Percentiles rank a stretch among this genome's conserved stretches.
Evolutionary conservation across 53 echinoderm and acorn worm species (phyloP).

Genomic region (Arbacia lixula): DNA sequence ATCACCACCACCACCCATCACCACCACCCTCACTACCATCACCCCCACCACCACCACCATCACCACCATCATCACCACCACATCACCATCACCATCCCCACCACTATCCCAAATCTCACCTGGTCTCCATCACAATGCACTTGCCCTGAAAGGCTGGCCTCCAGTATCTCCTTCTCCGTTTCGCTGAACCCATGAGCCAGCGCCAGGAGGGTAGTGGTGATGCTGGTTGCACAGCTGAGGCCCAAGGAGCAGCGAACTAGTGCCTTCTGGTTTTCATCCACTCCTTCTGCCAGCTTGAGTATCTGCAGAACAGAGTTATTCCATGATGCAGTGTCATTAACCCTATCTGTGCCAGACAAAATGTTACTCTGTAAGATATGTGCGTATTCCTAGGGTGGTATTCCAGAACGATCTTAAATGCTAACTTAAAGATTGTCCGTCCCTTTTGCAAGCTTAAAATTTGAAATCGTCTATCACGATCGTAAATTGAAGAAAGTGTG

Average conservation of each 20-base stretch:
- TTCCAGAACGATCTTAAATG: too few relatives aligned
- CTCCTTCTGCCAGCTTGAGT: slow-evolving; percentile 91
- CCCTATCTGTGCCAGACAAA: too few relatives aligned
- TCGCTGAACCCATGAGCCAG: slow-evolving; percentile 72
- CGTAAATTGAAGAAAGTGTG: too few relatives aligned
- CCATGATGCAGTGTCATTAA: too few relatives aligned
- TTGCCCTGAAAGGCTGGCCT: slow-evolving; percentile 71
- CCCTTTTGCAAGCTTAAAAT: too few relatives aligned
- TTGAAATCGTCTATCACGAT: too few relatives aligned
- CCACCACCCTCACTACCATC: neutral
- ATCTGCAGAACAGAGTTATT: slow-evolving; percentile 71
- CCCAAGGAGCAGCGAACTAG: slow-evolving; percentile 92
- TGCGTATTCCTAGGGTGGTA: too few relatives aligned
- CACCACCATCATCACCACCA: neutral
- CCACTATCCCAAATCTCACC: slow-evolving; percentile 48
- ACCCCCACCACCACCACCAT: neutral
- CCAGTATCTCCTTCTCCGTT: slow-evolving; percentile 72
- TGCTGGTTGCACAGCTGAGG: slow-evolving; percentile 84
- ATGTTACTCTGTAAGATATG: too few relatives aligned
- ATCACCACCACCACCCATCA: neutral
- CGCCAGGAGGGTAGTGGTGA: slow-evolving; percentile 77
- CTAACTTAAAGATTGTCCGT: too few relatives aligned
- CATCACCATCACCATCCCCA: neutral
- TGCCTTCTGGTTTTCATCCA: slow-evolving; percentile 94
- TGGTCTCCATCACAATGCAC: slow-evolving; percentile 85